Conservation (phyloP, 1,140 invertebrate genomes). For the Drosophila dunni region DNA sequence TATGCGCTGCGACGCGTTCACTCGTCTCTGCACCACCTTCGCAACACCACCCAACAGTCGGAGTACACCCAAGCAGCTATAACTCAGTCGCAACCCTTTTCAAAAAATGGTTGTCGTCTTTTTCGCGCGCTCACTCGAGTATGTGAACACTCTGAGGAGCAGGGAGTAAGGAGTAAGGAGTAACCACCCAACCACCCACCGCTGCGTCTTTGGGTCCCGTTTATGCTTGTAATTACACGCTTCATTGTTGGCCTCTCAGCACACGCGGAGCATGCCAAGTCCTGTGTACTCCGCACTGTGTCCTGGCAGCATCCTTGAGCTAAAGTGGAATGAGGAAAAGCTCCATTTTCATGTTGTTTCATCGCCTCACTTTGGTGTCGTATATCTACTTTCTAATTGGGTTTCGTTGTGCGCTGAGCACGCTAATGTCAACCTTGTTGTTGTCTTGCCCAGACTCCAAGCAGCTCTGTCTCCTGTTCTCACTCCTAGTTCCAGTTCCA, state of each 20-base stretch:
- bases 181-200: conserved; percentile 31
- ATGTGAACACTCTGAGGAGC: conserved; percentile 68
- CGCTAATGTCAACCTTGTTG: conserved; percentile 80
- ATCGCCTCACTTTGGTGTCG: conserved; percentile 79
- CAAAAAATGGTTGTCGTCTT: conserved; percentile 74
- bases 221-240: conserved; percentile 84
- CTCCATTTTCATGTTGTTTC: conserved; percentile 80
- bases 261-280: conserved; percentile 7
- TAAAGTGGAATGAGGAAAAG: conserved; percentile 21
- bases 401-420: conserved; percentile 76
- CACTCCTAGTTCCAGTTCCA: neutral
- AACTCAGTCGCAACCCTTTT: conserved; percentile 77
- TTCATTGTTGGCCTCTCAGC: conserved; percentile 74
- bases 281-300: neutral
- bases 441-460: conserved; percentile 37
- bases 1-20: conserved; percentile 78
- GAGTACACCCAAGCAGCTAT: conserved; percentile 23
- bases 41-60: conserved; percentile 10
- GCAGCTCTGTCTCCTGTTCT: conserved; percentile 9
- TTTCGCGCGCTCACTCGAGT: conserved; percentile 41
- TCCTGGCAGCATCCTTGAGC: too few species aligned
- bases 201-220: conserved; percentile 60
- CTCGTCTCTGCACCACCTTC: conserved; percentile 45
- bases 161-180: conserved; percentile 7
- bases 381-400: conserved; percentile 81